phyloP scores from a whole-genome alignment of 2,888 invertebrate genomes.

The Zygothrica quintamaculata region DNA sequence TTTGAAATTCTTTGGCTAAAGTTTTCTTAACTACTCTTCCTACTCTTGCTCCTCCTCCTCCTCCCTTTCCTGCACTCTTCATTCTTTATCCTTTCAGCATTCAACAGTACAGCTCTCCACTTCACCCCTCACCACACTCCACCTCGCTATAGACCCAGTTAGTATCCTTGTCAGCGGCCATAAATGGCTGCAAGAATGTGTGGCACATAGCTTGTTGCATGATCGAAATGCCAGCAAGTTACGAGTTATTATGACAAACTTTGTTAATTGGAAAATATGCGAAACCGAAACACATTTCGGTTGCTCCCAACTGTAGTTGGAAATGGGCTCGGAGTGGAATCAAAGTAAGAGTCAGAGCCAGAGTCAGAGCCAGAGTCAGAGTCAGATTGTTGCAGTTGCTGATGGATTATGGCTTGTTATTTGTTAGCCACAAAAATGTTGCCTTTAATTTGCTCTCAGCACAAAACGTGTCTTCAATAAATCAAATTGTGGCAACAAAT shows the following conservation, averaged over 20 bases:
- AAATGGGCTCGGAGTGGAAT: slow-evolving; percentile 6
- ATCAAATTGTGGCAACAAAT: slow-evolving; percentile 40
- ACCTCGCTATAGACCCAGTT: not conserved
- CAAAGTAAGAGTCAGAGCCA: slow-evolving; percentile 12
- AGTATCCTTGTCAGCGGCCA: slow-evolving; percentile 50
- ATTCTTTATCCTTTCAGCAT: too few species aligned
- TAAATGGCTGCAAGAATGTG: slow-evolving; percentile 70
- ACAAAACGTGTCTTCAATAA: slow-evolving; percentile 37
- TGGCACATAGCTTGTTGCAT: slow-evolving; percentile 70
- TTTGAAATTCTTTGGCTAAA: slow-evolving; percentile 66
- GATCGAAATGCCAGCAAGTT: slow-evolving; percentile 69
- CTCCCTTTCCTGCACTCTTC: not conserved
- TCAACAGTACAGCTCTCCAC: too few species aligned
- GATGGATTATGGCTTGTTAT: slow-evolving; percentile 18
- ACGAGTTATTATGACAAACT: slow-evolving; percentile 78
- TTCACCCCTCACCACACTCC: too few species aligned
- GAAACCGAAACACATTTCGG: slow-evolving; percentile 53
- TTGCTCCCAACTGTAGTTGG: slow-evolving; percentile 18
- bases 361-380: not conserved
- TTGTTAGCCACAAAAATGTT: slow-evolving; percentile 29
- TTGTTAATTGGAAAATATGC: slow-evolving; percentile 78
- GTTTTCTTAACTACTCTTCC: slow-evolving; percentile 32
- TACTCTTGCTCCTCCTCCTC: slow-evolving; percentile 4
- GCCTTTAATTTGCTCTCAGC: slow-evolving; percentile 21
- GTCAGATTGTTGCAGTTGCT: slow-evolving; percentile 2